phyloP scores from a whole-genome alignment of 2,113 vertebrate genomes.

The Carassius carassius region DNA sequence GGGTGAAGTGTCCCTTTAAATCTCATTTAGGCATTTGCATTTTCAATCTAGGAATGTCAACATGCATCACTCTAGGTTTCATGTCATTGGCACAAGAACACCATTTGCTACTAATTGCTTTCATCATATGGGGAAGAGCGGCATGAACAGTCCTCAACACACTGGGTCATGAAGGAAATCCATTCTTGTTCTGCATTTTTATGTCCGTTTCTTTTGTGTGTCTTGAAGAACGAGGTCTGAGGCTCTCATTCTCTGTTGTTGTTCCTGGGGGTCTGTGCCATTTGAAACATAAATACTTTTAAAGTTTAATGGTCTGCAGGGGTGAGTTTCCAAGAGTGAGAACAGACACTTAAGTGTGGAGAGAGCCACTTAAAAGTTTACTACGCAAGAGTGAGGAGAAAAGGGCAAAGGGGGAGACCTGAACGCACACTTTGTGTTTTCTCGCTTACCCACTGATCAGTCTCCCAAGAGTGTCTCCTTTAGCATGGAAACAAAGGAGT shows the following conservation, averaged over 20 bases:
- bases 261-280: conserved; percentile 30
- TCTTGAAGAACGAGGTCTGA: not conserved
- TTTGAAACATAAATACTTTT: conserved; percentile 63
- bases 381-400: conserved; percentile 45
- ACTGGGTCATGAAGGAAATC: too few species aligned
- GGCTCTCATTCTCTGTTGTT: not conserved
- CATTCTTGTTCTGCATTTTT: too few species aligned
- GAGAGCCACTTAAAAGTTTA: conserved; percentile 62
- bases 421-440: conserved; percentile 45
- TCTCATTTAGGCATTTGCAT: too few species aligned
- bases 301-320: conserved; percentile 58
- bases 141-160: too few species aligned
- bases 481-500: conserved; percentile 56
- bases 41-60: too few species aligned
- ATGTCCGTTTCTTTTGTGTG: not conserved
- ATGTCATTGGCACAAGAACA: too few species aligned
- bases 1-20: too few species aligned
- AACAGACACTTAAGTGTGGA: conserved; percentile 58
- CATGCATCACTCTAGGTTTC: too few species aligned
- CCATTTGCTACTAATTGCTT: too few species aligned
- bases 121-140: too few species aligned
- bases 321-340: conserved; percentile 38
- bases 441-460: conserved; percentile 25
- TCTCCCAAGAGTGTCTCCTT: conserved; percentile 43
- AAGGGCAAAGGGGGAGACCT: conserved; percentile 43